phyloP scores from a whole-genome alignment of 2,888 invertebrate genomes.

The Melanostoma mellinum region DNA sequence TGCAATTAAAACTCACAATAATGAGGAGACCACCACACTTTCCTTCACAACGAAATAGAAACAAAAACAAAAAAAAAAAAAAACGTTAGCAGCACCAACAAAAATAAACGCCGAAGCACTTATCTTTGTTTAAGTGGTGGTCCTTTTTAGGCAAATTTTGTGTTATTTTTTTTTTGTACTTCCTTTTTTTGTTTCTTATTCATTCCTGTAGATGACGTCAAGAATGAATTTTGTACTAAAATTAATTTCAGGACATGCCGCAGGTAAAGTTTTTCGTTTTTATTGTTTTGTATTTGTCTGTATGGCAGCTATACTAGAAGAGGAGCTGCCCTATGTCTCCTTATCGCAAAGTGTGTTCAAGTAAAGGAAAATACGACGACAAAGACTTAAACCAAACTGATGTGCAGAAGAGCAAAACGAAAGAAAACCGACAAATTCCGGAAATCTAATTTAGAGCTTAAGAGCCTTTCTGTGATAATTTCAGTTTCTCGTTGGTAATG shows the following conservation, averaged over 20 bases:
- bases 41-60: neutral
- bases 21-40: conserved; percentile 9
- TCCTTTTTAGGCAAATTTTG: conserved; percentile 7
- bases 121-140: conserved; percentile 59
- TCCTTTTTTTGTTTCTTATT: conserved; percentile 22
- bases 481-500: conserved; percentile 70
- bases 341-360: conserved; percentile 42
- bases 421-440: conserved; percentile 63
- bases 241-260: conserved; percentile 65
- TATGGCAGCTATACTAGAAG: conserved; percentile 1
- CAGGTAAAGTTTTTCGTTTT: conserved; percentile 36
- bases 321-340: conserved; percentile 33
- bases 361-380: conserved; percentile 40
- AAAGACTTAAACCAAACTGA: conserved; percentile 30
- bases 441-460: conserved; percentile 74
- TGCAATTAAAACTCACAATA: conserved; percentile 64
- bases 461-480: conserved; percentile 73
- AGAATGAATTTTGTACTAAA: conserved; percentile 57
- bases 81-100: conserved; percentile 24
- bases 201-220: conserved; percentile 39
- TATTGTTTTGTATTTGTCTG: conserved; percentile 2
- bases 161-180: conserved; percentile 1
- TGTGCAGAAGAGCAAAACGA: conserved; percentile 12
- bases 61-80: neutral
- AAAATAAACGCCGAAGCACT: conserved; percentile 49